These are phyloP conservation scores for Maniola hyperantus DNA, from an alignment of 2,888 invertebrate genomes.

Conservation along the genomic window DNA sequence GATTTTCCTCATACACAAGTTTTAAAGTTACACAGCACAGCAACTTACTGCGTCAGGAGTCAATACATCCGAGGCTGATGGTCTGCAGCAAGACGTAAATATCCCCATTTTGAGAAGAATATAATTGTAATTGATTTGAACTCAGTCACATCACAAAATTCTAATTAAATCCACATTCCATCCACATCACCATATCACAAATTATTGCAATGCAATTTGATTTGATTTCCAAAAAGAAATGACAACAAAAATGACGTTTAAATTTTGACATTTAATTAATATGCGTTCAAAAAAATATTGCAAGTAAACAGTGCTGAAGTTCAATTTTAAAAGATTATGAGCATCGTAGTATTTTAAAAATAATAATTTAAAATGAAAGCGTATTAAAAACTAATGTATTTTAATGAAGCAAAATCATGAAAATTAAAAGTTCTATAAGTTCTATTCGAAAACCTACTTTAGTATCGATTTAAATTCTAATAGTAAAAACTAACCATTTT, in stretches of 20 bases:
- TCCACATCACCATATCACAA: too few species aligned
- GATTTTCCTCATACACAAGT: background rate
- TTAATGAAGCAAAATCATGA: background rate
- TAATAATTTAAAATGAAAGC: too few species aligned
- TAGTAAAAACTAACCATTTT: constrained; percentile 65
- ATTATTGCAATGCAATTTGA: background rate
- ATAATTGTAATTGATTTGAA: constrained; percentile 29
- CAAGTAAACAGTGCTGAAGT: background rate
- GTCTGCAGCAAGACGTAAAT: constrained; percentile 79
- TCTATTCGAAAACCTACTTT: background rate
- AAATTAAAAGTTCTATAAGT: background rate
- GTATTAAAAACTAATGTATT: too few species aligned
- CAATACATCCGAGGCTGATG: constrained; percentile 79
- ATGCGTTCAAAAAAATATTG: constrained; percentile 37
- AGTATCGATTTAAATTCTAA: constrained; percentile 5
- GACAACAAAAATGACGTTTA: constrained; percentile 36
- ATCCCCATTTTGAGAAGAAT: constrained; percentile 68
- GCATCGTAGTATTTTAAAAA: too few species aligned
- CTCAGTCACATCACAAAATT: constrained; percentile 26
- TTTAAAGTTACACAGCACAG: constrained; percentile 1
- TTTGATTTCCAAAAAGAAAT: constrained; percentile 12
- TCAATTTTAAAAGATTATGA: too few species aligned
- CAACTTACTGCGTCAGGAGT: constrained; percentile 83
- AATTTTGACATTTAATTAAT: constrained; percentile 28
- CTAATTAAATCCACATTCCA: constrained; percentile 1